Evolutionary conservation across 2,113 vertebrate genomes (phyloP).

Genomic region (Erythrolamprus reginae): DNA sequence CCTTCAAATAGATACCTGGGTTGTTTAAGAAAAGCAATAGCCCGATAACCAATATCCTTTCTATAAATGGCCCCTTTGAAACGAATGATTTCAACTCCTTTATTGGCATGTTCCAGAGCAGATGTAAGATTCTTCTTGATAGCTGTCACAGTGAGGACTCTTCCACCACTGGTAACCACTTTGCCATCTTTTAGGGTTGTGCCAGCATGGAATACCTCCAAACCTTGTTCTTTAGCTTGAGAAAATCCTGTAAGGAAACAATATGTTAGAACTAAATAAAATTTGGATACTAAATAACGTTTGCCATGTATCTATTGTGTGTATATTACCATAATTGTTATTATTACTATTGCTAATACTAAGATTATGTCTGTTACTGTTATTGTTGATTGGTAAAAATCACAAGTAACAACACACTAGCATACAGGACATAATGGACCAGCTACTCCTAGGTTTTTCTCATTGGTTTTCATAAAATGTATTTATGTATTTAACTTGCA

Average conservation of each 20-base stretch:
- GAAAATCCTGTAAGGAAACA: constrained; percentile 71
- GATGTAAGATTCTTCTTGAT: constrained; percentile 68
- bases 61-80: constrained; percentile 85
- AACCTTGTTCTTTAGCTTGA: constrained; percentile 70
- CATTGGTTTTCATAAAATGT: too few relatives aligned
- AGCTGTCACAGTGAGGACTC: constrained; percentile 86
- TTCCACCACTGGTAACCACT: constrained; percentile 84
- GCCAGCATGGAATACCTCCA: constrained; percentile 92
- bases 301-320: background rate
- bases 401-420: background rate
- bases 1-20: constrained; percentile 74
- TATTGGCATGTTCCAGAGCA: constrained; percentile 79
- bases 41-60: constrained; percentile 82
- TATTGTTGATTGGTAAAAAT: background rate
- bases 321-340: background rate
- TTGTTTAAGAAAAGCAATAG: constrained; percentile 78
- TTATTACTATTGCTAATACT: background rate
- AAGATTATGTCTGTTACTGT: background rate
- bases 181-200: constrained; percentile 76
- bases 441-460: background rate
- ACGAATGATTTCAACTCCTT: constrained; percentile 71
- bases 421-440: background rate
- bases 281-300: background rate
- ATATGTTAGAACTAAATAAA: background rate
- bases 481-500: too few relatives aligned